A percentile compares a stretch with the other conserved stretches of the same genome.
These are phyloP conservation scores for Trichonephila clavipes DNA, from an alignment of 1,140 invertebrate species.

Conservation along the genomic window DNA sequence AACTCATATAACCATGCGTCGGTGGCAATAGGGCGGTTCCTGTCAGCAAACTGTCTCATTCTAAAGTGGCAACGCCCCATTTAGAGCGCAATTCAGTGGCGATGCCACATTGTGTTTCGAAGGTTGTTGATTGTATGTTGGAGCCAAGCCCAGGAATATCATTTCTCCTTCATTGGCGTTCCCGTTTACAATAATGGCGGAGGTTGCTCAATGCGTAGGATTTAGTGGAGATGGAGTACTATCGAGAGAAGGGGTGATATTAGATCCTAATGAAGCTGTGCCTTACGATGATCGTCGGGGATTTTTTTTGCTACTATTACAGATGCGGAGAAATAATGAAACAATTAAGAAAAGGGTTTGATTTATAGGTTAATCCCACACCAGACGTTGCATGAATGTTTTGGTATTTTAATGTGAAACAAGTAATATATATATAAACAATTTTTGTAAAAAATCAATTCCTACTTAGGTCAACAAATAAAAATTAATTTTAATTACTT, in stretches of 20 bases:
- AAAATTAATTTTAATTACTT: too few species aligned
- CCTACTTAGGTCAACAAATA: too few species aligned
- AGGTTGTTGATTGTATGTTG: conserved; percentile 64
- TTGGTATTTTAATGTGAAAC: too few species aligned
- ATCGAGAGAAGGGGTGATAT: not conserved
- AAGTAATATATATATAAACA: too few species aligned
- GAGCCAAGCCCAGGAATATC: conserved; percentile 50
- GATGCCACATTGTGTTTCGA: conserved; percentile 60
- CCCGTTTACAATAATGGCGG: not conserved
- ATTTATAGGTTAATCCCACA: too few species aligned
- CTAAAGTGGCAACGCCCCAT: conserved; percentile 62
- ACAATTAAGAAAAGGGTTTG: too few species aligned
- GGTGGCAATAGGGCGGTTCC: conserved; percentile 68
- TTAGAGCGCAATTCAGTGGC: conserved; percentile 74
- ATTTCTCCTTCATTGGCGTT: conserved; percentile 3
- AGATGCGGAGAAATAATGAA: too few species aligned
- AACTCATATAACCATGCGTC: conserved; percentile 67
- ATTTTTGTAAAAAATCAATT: too few species aligned
- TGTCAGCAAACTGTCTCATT: conserved; percentile 75
- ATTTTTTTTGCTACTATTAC: too few species aligned
- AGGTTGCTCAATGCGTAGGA: not conserved
- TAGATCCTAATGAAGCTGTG: conserved; percentile 18
- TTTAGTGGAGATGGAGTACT: conserved; percentile 27
- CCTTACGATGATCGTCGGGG: not conserved
- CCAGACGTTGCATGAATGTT: too few species aligned